Percentiles rank a stretch among this genome's conserved stretches.
These are phyloP conservation scores for Morpho helenor DNA, from an alignment of 2,888 invertebrate genomes.

Conservation along the genomic window DNA sequence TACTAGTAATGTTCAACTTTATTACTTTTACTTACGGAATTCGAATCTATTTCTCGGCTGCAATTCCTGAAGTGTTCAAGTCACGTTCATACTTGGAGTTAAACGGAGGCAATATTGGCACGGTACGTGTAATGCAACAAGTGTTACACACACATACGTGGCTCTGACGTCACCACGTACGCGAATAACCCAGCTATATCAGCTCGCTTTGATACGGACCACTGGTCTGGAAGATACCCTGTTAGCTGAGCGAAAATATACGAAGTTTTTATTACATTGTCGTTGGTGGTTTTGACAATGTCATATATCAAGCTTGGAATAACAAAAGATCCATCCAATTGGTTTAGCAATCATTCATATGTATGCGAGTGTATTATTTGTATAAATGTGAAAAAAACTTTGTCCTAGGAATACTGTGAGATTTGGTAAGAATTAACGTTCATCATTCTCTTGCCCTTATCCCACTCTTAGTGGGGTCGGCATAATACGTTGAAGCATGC, in stretches of 20 bases:
- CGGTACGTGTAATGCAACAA: constrained; percentile 5
- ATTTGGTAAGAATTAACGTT: no score
- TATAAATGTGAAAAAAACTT: no score
- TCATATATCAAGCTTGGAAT: not conserved
- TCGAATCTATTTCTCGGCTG: not conserved
- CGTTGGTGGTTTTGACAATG: constrained; percentile 13
- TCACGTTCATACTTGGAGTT: constrained; percentile 1
- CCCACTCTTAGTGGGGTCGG: no score
- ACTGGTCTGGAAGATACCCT: constrained; percentile 32
- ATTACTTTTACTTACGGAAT: no score
- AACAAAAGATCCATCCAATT: no score
- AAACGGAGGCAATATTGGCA: constrained; percentile 3
- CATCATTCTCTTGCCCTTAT: no score
- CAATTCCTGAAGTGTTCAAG: not conserved
- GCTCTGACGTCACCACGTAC: constrained; percentile 24
- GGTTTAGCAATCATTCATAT: no score
- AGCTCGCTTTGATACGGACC: constrained; percentile 36
- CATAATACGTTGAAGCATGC: no score
- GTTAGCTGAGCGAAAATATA: constrained; percentile 27
- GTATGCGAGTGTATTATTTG: no score
- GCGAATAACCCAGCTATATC: constrained; percentile 27
- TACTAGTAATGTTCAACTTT: no score
- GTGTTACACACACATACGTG: constrained; percentile 9
- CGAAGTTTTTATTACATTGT: constrained; percentile 16
- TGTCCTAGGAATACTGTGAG: no score